phyloP scores from a whole-genome alignment of 2,888 invertebrate species.

The Sepiola atlantica region DNA sequence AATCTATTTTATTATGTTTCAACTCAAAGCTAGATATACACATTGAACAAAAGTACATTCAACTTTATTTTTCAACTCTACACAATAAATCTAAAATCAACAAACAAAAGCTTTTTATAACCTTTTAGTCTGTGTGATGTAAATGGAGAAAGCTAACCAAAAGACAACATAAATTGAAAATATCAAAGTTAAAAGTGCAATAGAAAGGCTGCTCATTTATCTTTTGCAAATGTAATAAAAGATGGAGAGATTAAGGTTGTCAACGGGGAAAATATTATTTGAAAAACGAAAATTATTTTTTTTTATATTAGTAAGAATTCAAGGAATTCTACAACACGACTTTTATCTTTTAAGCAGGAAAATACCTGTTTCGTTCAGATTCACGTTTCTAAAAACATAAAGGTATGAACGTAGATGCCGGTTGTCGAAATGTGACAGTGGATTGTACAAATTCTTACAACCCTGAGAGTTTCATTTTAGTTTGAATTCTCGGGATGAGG shows the following conservation, averaged over 20 bases:
- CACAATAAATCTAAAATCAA: no score
- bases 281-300: not conserved
- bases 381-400: not conserved
- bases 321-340: not conserved
- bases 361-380: not conserved
- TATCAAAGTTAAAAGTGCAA: not conserved
- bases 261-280: constrained; percentile 32
- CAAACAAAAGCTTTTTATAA: not conserved
- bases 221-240: not conserved
- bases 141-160: not conserved
- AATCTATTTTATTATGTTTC: no score
- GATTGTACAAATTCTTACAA: not conserved
- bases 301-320: not conserved
- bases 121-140: not conserved
- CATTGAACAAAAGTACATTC: no score
- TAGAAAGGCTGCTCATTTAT: not conserved
- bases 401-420: not conserved
- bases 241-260: not conserved
- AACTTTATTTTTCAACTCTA: no score
- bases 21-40: no score
- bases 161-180: not conserved
- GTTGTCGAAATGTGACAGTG: not conserved
- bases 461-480: no score
- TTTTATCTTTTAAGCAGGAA: not conserved
- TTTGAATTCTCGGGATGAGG: no score